Base-by-base conservation (phyloP, 2,797 vertebrate species). In the Nasua narica region DNA sequence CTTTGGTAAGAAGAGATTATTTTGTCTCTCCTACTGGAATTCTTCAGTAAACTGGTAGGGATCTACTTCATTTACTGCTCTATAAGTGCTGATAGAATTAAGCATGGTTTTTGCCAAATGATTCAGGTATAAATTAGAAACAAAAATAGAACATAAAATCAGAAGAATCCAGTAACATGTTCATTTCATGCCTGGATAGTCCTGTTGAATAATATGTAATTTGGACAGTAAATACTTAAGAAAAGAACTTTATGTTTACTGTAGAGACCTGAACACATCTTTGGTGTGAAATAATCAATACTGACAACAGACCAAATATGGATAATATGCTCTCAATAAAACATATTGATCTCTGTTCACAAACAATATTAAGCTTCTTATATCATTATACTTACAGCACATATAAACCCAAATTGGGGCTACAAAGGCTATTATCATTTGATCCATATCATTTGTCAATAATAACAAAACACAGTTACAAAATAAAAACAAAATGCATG, bases 391-490 rank as follows among this genome's bases (percentile, higher is more conserved):
- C 21, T 62, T 84, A 15, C 3, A 86, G 65, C 27, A 90, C 58
- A 60, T 37, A 95, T 77, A 95, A 89, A 70, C 25, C 15, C 81
- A 48, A 85, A 93, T 89, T 81, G 97, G 52, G 69, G 35, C 25
- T 40, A 81, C 83, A 81, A 91, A 94, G 94, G 14, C 67, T 48
- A 95, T 52, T 95, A 56, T 74, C 86, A 74, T 96, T 85, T 84
- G 14, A 50, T 95, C 96, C 84, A 70, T 35, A 76, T 93, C 67
- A 94, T 96, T 92, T 97, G 94, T 97, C 95, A 96, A 50, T 97
- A 96, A 97, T 81, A 96, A 94, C 88, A 95, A 94, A 7, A 50
- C 83, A 94, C 89, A 94, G 40, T 74, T 35, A 87, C 25, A 90
- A 27, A 96, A 50, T 98, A 96, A 97, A 78, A 96, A 92, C 90